Conservation (phyloP, 2,888 invertebrate genomes). For the Sepiola atlantica region DNA sequence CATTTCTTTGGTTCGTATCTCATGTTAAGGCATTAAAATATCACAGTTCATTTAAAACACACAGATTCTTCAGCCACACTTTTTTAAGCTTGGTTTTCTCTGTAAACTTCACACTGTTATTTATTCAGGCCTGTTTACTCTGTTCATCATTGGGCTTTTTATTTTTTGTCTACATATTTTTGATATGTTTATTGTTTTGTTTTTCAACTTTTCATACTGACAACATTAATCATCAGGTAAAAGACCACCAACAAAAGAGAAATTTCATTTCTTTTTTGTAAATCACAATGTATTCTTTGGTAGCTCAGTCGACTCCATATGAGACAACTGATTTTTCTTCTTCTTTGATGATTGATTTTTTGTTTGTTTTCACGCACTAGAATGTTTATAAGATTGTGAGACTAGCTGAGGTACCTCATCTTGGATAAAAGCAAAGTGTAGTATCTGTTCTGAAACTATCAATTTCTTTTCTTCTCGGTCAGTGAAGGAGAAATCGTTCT, state of each 20-base stretch:
- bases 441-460: too few relatives aligned
- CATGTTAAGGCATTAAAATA: neutral
- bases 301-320: neutral
- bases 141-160: neutral
- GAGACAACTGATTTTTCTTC: neutral
- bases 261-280: neutral
- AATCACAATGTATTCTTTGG: neutral
- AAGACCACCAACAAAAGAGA: neutral
- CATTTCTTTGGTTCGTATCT: neutral
- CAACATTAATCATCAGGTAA: neutral
- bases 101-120: neutral
- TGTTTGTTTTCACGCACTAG: neutral
- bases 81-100: neutral
- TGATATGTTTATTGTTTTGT: neutral
- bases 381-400: too few relatives aligned
- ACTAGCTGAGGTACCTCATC: too few relatives aligned
- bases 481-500: too few relatives aligned
- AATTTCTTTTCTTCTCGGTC: too few relatives aligned
- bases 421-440: too few relatives aligned
- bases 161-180: neutral
- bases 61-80: neutral
- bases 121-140: neutral
- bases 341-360: neutral
- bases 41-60: slow-evolving; percentile 4
- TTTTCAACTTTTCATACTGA: neutral